Percentiles rank a stretch among this genome's conserved stretches.
phyloP scores from a whole-genome alignment of 2,797 vertebrate genomes.

The Aulostomus chinensis region DNA sequence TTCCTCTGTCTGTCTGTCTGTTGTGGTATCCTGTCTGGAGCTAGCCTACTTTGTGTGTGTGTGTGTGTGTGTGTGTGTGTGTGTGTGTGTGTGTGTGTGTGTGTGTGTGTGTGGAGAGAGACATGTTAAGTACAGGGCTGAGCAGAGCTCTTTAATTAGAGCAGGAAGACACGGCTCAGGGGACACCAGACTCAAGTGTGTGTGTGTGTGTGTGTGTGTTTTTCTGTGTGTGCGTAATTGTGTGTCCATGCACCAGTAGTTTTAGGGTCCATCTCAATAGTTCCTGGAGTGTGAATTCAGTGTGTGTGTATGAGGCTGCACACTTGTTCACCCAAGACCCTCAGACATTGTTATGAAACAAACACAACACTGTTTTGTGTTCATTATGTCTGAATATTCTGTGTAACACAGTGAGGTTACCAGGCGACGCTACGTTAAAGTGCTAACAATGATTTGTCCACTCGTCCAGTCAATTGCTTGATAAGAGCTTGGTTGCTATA shows the following conservation, averaged over 20 bases:
- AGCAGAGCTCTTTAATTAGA: conserved; percentile 80
- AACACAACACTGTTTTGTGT: conserved; percentile 1
- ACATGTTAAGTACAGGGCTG: conserved; percentile 79
- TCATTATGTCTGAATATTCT: conserved; percentile 13
- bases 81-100: conserved; percentile 28
- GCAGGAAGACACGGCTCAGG: conserved; percentile 76
- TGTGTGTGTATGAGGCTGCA: not conserved
- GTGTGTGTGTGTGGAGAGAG: conserved; percentile 14
- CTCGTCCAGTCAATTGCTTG: too few relatives aligned
- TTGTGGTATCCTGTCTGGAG: too few relatives aligned
- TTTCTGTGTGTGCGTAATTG: conserved; percentile 3
- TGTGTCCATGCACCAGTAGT: conserved; percentile 24
- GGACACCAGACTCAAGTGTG: conserved; percentile 59
- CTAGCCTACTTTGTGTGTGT: too few relatives aligned
- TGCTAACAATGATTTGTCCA: too few relatives aligned
- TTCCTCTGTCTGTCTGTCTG: too few relatives aligned
- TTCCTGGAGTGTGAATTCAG: not conserved
- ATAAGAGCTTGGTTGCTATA: conserved; percentile 14
- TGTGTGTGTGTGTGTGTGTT: conserved; percentile 12
- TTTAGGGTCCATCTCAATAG: conserved; percentile 10
- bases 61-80: conserved; percentile 29
- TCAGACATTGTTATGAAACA: too few relatives aligned
- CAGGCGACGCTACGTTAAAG: too few relatives aligned
- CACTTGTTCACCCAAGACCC: not conserved
- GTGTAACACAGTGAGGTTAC: conserved; percentile 18